phyloP scores from a whole-genome alignment of 2,113 vertebrate species.

The Petrocephalus microphthalmus region DNA sequence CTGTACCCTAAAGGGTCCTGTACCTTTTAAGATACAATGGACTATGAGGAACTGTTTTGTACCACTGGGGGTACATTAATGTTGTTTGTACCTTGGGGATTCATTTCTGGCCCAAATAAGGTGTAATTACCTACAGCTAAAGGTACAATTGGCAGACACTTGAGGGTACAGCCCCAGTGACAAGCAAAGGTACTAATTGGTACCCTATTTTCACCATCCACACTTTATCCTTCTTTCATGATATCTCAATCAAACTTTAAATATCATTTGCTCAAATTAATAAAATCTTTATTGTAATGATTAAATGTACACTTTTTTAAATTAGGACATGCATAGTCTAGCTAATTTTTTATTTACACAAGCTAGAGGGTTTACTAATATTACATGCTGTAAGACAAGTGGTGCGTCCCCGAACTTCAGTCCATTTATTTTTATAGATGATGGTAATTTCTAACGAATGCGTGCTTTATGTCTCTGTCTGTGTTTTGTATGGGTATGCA shows the following conservation, averaged over 20 bases:
- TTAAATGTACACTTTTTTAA: not conserved
- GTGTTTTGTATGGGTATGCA: not conserved
- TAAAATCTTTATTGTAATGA: not conserved
- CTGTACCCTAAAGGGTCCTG: no score
- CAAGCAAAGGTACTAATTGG: no score
- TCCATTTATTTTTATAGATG: not conserved
- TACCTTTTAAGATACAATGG: no score
- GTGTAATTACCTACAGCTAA: no score
- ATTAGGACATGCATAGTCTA: not conserved
- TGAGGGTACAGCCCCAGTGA: no score
- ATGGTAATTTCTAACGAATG: not conserved
- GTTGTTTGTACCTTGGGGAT: no score
- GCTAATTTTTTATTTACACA: not conserved
- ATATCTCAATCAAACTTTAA: not conserved
- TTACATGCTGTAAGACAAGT: not conserved
- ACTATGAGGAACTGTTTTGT: no score
- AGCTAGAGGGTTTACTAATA: not conserved
- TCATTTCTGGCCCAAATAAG: no score
- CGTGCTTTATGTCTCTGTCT: not conserved
- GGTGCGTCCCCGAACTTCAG: not conserved
- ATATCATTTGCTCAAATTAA: not conserved
- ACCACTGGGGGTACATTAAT: no score
- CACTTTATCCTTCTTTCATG: not conserved
- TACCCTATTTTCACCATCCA: no score
- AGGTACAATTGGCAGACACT: no score